Base-by-base conservation (phyloP, 2,113 vertebrate species). In the Syrmaticus mikado region DNA sequence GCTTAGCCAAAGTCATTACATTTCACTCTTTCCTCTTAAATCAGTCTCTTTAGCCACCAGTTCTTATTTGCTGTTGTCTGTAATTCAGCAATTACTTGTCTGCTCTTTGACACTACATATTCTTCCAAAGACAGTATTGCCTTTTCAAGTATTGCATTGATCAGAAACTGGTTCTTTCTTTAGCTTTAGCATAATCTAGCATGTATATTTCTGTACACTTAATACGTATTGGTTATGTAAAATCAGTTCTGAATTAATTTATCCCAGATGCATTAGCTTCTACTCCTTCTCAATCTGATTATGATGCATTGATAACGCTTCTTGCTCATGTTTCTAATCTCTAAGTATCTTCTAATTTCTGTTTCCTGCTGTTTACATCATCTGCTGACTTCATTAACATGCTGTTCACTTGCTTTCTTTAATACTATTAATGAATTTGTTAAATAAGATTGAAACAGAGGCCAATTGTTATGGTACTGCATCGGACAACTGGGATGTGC, bases 311-410 rank as follows among this genome's bases (percentile, higher is more conserved):
- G 68, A 28, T 90, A 92, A 88, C 40, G 91, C 61, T 25, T 94
- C 53, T 71, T 61, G 85, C 30, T 92, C 52, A 75, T 94, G 61
- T 88, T 87, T 95, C 57, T 92, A 64, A 93, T 62, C 85, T 93
- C 62, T 80, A 91, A 94, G 19, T 64, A 87, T 89, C 10, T 11
- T 91, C 71, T 95, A 32, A 94, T 92, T 89, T 95, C 78, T 91
- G 72, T 72, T 90, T 94, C 94, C 94, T 73, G 95, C 94, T 97
- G 94, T 91, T 95, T 95, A 95, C 48, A 95, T 97, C 93, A 84
- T 94, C 91, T 97, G 93, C 87, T 76, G 76, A 94, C 73, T 96
- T 96, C 90, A 90, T 90, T 94, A 95, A 78, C 95, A 95, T 94
- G 93, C 94, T 97, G 92, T 84, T 95, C 92, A 90, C 68, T 96